Evolutionary conservation across 2,888 invertebrate genomes (phyloP), one percentile per base, ranked within the genome.

Genomic region (Leptinotarsa peninsularis): DNA sequence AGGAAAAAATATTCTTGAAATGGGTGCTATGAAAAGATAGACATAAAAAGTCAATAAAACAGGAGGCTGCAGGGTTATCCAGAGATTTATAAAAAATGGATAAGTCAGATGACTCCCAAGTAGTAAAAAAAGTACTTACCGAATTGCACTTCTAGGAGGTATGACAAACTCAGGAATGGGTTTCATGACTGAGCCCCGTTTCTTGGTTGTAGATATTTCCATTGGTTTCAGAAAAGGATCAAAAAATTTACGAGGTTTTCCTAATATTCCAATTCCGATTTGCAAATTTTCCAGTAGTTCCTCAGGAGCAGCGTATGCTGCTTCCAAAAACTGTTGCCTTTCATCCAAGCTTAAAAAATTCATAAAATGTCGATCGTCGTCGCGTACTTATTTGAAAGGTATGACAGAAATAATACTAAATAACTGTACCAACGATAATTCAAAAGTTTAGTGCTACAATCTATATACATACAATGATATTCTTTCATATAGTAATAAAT

Each of bases 251-350:
- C 92, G 89, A 1, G 89, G 87, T 81, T 91, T 85, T 4, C 93
- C 93, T 67, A 93, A 86, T 72, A 93, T 90, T 1, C 93, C 93
- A 5, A 93, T 84, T 71, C 89, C 88, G 18, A 92, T 87, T 3
- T 89, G 88, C 18, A 88, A 78, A 23, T 88, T 82, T 4, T 74
- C 17, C 17, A 93, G 83, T 4, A 85, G 79, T 77, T 92, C 91
- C 85, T 93, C 93, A 1, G 90, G 88, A 0, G 90, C 90, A 3
- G 91, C 88, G 68, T 91, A 88, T 2, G 91, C 90, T 66, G 89
- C 87, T 85, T 90, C 88, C 83, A 93, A 86, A 81, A 90, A 92
- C 7, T 85, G 78, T 7, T 91, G 86, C 66, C 92, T 88, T 17
- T 89, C 84, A 78, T 89, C 86, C 54, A 76, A 80, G 50, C 87